Evolutionary conservation across 2,888 invertebrate species (phyloP).

Genomic region (Blastobasis lacticolella): DNA sequence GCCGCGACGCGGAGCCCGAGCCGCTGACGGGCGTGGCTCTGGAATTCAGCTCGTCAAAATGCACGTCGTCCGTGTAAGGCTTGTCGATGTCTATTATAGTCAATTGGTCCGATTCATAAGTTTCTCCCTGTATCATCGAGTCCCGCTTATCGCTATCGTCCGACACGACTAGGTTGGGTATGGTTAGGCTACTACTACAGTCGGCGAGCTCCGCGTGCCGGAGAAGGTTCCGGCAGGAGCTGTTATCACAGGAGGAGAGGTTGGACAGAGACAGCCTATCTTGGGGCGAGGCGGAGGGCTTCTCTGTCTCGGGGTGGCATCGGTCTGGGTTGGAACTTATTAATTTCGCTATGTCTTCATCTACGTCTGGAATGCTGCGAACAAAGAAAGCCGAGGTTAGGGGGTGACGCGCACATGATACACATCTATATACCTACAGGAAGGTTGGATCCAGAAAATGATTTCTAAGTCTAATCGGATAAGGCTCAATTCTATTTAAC

Average conservation of each 20-base stretch:
- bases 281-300: slow-evolving; percentile 45
- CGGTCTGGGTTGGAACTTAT: slow-evolving; percentile 50
- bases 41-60: slow-evolving; percentile 47
- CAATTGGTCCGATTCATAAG: slow-evolving; percentile 76
- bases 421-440: too few species aligned
- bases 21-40: slow-evolving; percentile 51
- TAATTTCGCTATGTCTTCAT: slow-evolving; percentile 69
- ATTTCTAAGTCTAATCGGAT: too few species aligned
- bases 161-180: slow-evolving; percentile 66
- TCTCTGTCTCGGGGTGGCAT: slow-evolving; percentile 46
- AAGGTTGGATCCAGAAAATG: too few species aligned
- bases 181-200: slow-evolving; percentile 62
- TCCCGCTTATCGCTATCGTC: slow-evolving; percentile 62
- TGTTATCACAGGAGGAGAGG: slow-evolving; percentile 63
- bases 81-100: slow-evolving; percentile 79
- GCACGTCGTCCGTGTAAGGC: slow-evolving; percentile 65
- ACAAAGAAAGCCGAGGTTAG: background rate
- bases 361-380: slow-evolving; percentile 71
- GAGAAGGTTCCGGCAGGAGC: slow-evolving; percentile 62
- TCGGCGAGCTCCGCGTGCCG: slow-evolving; percentile 42
- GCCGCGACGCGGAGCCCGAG: slow-evolving; percentile 57
- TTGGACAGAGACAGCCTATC: slow-evolving; percentile 57
- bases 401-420: too few species aligned
- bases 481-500: too few species aligned
- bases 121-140: slow-evolving; percentile 66